A percentile compares a stretch with the other conserved stretches of the same genome.
Evolutionary conservation across 37 sponge, comb jelly and placozoan species (phyloP).

Genomic region (Beroe ovata): DNA sequence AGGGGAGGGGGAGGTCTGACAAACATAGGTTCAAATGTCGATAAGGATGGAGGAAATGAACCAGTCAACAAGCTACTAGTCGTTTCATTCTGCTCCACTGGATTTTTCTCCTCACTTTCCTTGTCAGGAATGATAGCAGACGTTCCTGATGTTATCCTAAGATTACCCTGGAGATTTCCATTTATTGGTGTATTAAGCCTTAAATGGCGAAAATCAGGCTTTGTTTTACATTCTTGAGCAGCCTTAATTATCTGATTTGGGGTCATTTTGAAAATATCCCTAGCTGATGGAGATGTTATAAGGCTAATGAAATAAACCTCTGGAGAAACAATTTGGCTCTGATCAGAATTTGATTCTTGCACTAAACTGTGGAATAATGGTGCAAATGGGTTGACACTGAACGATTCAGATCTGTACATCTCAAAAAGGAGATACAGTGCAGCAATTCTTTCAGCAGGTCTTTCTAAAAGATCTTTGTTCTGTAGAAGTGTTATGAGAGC

Average conservation of each 20-base stretch:
- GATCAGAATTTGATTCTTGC: neutral
- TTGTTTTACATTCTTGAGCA: slow-evolving; percentile 62
- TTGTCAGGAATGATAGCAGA: slow-evolving; percentile 32
- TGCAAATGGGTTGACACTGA: slow-evolving; percentile 82
- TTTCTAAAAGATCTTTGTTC: slow-evolving; percentile 83
- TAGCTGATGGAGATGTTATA: slow-evolving; percentile 51
- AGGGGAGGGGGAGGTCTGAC: slow-evolving; percentile 88
- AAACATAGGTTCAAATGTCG: slow-evolving; percentile 82
- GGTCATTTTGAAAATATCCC: slow-evolving; percentile 60
- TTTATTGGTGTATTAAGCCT: neutral
- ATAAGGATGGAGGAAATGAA: slow-evolving; percentile 33
- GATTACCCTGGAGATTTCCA: neutral
- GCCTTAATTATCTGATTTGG: slow-evolving; percentile 35
- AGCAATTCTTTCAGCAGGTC: slow-evolving; percentile 80
- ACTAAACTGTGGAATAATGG: slow-evolving; percentile 73
- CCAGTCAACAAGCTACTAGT: slow-evolving; percentile 8
- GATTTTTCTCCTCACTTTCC: slow-evolving; percentile 6
- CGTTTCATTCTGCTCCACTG: neutral
- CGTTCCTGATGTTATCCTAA: slow-evolving; percentile 3
- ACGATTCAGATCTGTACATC: slow-evolving; percentile 78
- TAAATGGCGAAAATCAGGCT: slow-evolving; percentile 30
- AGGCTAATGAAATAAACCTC: slow-evolving; percentile 59
- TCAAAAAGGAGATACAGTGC: slow-evolving; percentile 86
- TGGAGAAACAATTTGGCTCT: neutral
- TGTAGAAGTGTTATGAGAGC: slow-evolving; percentile 82